Evolutionary conservation across 2,888 invertebrate genomes (phyloP), one percentile per base, ranked within the genome.

Genomic region (Eilema sororculum): DNA sequence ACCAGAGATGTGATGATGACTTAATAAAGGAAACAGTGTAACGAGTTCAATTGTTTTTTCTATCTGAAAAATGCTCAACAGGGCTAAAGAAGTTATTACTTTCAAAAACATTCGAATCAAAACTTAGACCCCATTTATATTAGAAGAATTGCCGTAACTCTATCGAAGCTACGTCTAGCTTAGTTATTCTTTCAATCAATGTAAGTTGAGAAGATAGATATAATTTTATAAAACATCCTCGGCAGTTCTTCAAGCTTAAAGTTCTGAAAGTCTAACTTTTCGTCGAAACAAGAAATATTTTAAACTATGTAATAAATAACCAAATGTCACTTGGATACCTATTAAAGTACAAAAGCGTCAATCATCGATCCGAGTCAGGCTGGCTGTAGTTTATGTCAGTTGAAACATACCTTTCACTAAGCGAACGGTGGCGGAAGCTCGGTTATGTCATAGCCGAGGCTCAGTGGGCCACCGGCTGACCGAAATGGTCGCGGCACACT

Each of bases 401-500:
- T 88, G 86, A 86, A 88, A 84, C 81, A 84, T 82, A 84, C 90
- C 90, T 90, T 90, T 90, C 90, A 90, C 90, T 88, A 84, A 71
- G 78, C 85, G 78, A 84, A 84, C 85, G 87, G 85, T 90, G 89
- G 93, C 93, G 94, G 93, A 94, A 94, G 93, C 93, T 88, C 84
- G 67, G 90, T 95, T 95, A 94, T 93, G 92, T 94, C 94, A 95
- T 82, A 77, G 87, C 78, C 71, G 76, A 73, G 80, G 84, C 65
- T 88, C 88, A 92, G 87, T 94, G 91, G 94, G 94, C 90, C 94
- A 94, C 90, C 91, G 88, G 87, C 89, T 93, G 93, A 93, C 93
- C 94, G 94, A 89, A 91, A 93, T 94, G 90, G 86, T 86, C 81
- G 86, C 91, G 94, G 89, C 94, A 94, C 89, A 94, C 93, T 95